Base-by-base conservation (phyloP, 1,140 invertebrate genomes). In the Holcopasites calliopsidis region DNA sequence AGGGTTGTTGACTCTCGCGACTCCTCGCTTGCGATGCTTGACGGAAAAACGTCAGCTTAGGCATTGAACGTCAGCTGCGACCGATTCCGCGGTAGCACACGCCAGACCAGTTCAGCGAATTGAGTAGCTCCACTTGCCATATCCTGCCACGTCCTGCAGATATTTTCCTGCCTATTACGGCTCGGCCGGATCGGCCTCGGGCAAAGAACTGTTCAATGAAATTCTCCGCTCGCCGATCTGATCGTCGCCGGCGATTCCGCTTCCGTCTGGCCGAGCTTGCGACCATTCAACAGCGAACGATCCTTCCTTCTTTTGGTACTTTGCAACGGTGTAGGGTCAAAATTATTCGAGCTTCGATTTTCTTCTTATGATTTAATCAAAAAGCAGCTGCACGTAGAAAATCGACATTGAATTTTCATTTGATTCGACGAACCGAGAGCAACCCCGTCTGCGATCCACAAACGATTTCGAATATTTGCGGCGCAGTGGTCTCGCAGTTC, bases 91-190 rank as follows among this genome's bases (percentile, higher is more conserved):
- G 73, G 82, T 80, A 85, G 76, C 84, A 77, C 77, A 75, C 66
- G 71, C 71, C 69, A 83, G 86, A 88, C 85, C 87, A 88, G 88
- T 89, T 90, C 88, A 85, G 82, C 85, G 88, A 89, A 90, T 88
- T 82, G 77, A 84, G 61, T 75, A 80, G 84, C 79, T 84, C 82
- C 74, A 85, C 82, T 85, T 85, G 83, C 81, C 77, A 84, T 81
- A 78, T 82, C 84, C 69, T 77, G 82, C 82, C 81, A 47, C 81
- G 83, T 78, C 76, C 80, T 65, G 83, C 75, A 83, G 79, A 78
- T 81, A 85, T 86, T 86, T 88, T 79, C 85, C 81, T 85, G 82
- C 88, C 88, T 87, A 88, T 89, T 89, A 89, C 87, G 87, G 88
- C 38, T 35, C 64, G 60, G 77, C 50, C 54, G 58, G 77, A 77